Conservation (phyloP, 2,888 invertebrate species). For the Asteroscopus sphinx region DNA sequence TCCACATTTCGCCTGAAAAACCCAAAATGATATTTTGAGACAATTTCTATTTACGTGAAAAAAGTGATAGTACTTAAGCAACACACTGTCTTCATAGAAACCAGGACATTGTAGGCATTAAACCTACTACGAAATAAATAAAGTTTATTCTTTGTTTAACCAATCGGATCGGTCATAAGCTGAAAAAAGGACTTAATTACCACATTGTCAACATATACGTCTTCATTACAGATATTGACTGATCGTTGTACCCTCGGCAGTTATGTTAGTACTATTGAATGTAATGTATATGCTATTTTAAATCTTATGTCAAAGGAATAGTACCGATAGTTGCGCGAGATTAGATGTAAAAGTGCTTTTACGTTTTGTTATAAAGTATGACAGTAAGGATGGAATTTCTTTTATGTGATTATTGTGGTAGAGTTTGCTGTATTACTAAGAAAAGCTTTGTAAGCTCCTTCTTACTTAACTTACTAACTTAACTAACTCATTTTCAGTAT, state of each 20-base stretch:
- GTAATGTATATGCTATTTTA: conserved; percentile 10
- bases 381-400: conserved; percentile 14
- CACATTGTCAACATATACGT: conserved; percentile 73
- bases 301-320: conserved; percentile 19
- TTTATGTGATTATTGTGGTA: conserved; percentile 16
- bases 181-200: conserved; percentile 76
- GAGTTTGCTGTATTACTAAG: no score
- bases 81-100: conserved; percentile 14
- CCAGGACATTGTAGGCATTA: conserved; percentile 1
- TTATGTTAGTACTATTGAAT: conserved; percentile 6
- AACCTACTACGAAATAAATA: no score
- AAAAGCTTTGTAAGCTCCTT: no score
- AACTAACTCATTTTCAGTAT: no score
- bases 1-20: no score
- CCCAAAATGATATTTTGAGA: no score
- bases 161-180: conserved; percentile 38
- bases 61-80: no score
- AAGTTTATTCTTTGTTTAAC: conserved; percentile 16
- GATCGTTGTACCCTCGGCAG: conserved; percentile 56
- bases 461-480: no score
- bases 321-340: conserved; percentile 24
- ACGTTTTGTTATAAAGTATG: conserved; percentile 21
- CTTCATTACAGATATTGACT: conserved; percentile 75
- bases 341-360: conserved; percentile 23
- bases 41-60: no score